These are phyloP conservation scores for Ophion costatus DNA, from an alignment of 2,888 invertebrate species.

Conservation along the genomic window DNA sequence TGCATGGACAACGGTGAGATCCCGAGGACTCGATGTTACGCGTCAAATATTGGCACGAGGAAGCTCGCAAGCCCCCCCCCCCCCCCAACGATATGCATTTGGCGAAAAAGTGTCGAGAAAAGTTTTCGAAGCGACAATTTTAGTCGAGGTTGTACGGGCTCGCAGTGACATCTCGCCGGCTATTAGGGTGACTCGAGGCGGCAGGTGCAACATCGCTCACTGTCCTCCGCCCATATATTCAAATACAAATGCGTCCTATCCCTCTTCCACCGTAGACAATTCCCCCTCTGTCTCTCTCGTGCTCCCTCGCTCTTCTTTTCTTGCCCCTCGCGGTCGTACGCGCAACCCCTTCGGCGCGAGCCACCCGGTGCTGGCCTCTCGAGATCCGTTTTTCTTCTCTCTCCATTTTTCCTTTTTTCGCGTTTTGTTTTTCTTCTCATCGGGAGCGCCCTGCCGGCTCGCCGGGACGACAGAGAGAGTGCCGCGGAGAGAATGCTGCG, in stretches of 20 bases:
- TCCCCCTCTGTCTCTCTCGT: slow-evolving; percentile 34
- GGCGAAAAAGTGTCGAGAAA: slow-evolving; percentile 38
- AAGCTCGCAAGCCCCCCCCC: neutral
- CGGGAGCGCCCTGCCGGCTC: slow-evolving; percentile 40
- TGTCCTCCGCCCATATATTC: slow-evolving; percentile 77
- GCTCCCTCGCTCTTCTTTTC: slow-evolving; percentile 35
- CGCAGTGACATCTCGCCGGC: slow-evolving; percentile 78
- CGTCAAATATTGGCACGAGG: slow-evolving; percentile 40
- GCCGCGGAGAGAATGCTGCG: slow-evolving; percentile 71
- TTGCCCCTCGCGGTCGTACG: slow-evolving; percentile 20
- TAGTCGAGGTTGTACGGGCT: slow-evolving; percentile 72
- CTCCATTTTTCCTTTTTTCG: neutral
- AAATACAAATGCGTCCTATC: slow-evolving; percentile 65
- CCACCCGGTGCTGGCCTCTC: slow-evolving; percentile 59
- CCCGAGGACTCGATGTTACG: neutral
- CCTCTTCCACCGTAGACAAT: slow-evolving; percentile 45
- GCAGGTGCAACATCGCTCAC: slow-evolving; percentile 83
- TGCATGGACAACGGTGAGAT: neutral
- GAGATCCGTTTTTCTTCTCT: slow-evolving; percentile 68
- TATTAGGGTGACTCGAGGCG: slow-evolving; percentile 80
- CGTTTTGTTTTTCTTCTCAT: slow-evolving; percentile 35
- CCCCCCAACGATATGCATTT: neutral
- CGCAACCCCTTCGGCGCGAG: slow-evolving; percentile 56
- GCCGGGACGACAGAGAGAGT: slow-evolving; percentile 45
- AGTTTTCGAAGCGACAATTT: slow-evolving; percentile 71